These are phyloP conservation scores for Clitarchus hookeri DNA, from an alignment of 2,888 invertebrate genomes.

Conservation along the genomic window DNA sequence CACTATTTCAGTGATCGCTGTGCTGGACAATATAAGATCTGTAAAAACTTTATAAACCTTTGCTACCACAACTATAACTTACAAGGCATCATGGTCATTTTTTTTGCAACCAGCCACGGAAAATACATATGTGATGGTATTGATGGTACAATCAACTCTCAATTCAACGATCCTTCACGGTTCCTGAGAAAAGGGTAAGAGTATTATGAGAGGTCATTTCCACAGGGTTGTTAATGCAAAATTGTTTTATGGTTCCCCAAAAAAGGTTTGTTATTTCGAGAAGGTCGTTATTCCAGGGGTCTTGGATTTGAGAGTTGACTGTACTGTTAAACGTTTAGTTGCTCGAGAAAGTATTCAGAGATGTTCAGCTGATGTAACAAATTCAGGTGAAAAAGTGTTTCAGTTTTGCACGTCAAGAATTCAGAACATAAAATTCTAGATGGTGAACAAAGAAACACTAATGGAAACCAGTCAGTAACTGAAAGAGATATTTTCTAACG, in stretches of 20 bases:
- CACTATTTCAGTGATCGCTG: neutral
- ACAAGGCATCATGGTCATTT: neutral
- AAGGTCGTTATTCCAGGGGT: too few species aligned
- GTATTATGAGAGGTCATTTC: too few species aligned
- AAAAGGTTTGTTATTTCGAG: too few species aligned
- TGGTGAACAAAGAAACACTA: neutral
- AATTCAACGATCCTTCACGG: too few species aligned
- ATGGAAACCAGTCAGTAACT: neutral
- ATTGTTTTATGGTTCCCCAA: too few species aligned
- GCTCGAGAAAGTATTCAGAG: neutral
- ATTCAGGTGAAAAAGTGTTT: neutral
- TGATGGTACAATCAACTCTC: too few species aligned
- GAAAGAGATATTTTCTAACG: too few species aligned
- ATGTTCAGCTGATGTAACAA: neutral
- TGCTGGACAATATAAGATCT: neutral
- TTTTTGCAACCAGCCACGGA: slow-evolving; percentile 17
- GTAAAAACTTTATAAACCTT: neutral
- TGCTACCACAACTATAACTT: slow-evolving; percentile 3
- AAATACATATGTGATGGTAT: neutral
- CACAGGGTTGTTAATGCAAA: too few species aligned
- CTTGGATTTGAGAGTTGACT: too few species aligned
- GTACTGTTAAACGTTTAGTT: neutral
- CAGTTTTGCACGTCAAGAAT: neutral
- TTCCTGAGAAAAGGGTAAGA: too few species aligned
- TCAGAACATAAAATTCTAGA: slow-evolving; percentile 17